Base-by-base conservation (phyloP, 2,888 invertebrate species). In the Brassicogethes aeneus region DNA sequence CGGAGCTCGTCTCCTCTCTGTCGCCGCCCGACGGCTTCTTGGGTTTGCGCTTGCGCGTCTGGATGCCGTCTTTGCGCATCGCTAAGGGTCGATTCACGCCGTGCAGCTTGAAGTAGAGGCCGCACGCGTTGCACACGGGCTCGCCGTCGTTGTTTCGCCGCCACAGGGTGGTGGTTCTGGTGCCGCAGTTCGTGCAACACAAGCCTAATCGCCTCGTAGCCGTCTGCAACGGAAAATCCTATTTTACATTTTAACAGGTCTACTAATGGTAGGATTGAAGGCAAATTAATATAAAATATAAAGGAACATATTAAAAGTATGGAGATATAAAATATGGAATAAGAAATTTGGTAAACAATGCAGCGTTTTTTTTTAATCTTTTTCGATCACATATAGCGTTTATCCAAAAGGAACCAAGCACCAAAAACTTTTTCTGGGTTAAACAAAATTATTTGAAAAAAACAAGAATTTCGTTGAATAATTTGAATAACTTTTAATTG, bases 41-140 rank as follows among this genome's bases (percentile, higher is more conserved):
- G 45, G 89, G 89, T 62, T 96, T 96, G 39, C 96, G 79, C 68
- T 96, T 96, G 51, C 96, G 75, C 32, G 95, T 95, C 70, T 94
- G 95, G 48, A 96, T 93, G 41, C 93, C 93, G 61, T 95, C 94
- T 65, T 95, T 95, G 51, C 93, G 80, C 94, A 95, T 95, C 14
- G 93, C 90, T 58, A 91, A 66, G 2, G 95, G 95, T 50, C 95
- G 70, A 70, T 90, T 90, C 41, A 93, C 89, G 46, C 89, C 89
- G 69, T 96, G 96, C 50, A 96, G 75, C 69, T 96, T 96, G 72
- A 85, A 95, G 74, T 96, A 96, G 37, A 96, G 78, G 0, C 95
- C 96, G 68, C 96, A 96, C 10, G 96, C 95, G 73, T 97, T 96
- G 75, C 97, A 97, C 32, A 99, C 97, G 0, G 97, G 95, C 69